Conservation (phyloP, 2,888 invertebrate genomes). For the Parnassius smintheus region DNA sequence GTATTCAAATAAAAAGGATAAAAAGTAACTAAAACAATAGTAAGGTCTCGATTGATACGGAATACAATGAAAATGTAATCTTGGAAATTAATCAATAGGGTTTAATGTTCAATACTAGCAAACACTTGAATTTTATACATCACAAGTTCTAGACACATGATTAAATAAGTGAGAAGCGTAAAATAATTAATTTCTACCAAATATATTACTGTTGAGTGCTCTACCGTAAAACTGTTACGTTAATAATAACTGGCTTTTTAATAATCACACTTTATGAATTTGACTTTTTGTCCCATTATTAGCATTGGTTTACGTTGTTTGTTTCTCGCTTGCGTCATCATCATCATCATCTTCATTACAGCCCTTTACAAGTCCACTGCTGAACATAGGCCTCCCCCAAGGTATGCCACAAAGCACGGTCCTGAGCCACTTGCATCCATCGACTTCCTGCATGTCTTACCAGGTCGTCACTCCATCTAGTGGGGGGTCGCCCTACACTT, state of each 20-base stretch:
- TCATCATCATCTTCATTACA: too few relatives aligned
- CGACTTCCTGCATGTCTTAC: too few relatives aligned
- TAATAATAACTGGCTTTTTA: conserved; percentile 43
- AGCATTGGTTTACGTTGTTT: conserved; percentile 11
- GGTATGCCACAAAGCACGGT: too few relatives aligned
- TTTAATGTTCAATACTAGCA: neutral
- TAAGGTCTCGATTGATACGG: neutral
- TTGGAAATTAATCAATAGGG: neutral
- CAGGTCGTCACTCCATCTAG: too few relatives aligned
- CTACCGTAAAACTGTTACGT: conserved; percentile 49
- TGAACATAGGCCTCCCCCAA: too few relatives aligned
- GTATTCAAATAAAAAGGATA: conserved; percentile 19
- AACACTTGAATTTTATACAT: conserved; percentile 53
- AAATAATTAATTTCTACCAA: conserved; percentile 67
- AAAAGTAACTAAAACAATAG: conserved; percentile 20
- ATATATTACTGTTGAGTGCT: conserved; percentile 63
- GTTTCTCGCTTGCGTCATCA: neutral
- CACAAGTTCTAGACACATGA: conserved; percentile 52
- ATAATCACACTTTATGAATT: conserved; percentile 22
- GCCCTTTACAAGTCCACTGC: too few relatives aligned
- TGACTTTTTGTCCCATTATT: conserved; percentile 19
- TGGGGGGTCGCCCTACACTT: too few relatives aligned
- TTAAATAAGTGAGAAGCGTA: conserved; percentile 36
- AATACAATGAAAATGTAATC: conserved; percentile 6
- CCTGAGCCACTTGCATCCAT: too few relatives aligned